A percentile compares a stretch with the other conserved stretches of the same genome.
Evolutionary conservation across 2,888 invertebrate species (phyloP).

Genomic region (Ormyrus nitidulus): DNA sequence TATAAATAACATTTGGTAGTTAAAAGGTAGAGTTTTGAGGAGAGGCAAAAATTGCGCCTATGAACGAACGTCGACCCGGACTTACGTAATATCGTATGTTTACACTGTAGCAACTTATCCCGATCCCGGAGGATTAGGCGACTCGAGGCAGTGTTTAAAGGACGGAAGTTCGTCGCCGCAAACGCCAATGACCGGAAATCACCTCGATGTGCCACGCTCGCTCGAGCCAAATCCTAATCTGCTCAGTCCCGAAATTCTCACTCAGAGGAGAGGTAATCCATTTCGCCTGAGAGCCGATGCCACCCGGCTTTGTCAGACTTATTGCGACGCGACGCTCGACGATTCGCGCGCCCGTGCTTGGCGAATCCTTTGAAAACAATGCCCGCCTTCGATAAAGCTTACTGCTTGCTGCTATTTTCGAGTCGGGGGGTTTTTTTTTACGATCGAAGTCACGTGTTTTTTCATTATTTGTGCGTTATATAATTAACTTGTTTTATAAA

Average conservation of each 20-base stretch:
- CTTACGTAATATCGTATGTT: constrained; percentile 48
- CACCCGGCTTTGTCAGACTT: constrained; percentile 46
- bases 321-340: constrained; percentile 31
- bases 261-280: constrained; percentile 80
- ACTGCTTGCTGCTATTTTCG: too few relatives aligned
- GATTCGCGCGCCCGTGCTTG: background rate
- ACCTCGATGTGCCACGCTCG: constrained; percentile 86
- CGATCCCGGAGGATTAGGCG: constrained; percentile 78
- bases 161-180: constrained; percentile 79
- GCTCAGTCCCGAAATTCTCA: constrained; percentile 87
- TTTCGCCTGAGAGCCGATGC: background rate
- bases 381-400: too few relatives aligned
- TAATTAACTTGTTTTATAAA: too few relatives aligned
- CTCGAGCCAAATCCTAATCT: constrained; percentile 86
- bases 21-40: too few relatives aligned
- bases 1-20: too few relatives aligned
- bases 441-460: too few relatives aligned
- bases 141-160: constrained; percentile 81
- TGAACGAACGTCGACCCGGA: too few relatives aligned
- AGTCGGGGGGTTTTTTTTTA: too few relatives aligned
- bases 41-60: too few relatives aligned
- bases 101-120: constrained; percentile 77
- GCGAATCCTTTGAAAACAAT: too few relatives aligned
- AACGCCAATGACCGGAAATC: constrained; percentile 81
- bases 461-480: too few relatives aligned